These are phyloP conservation scores for Hydropsyche tenuis DNA, from an alignment of 1,140 invertebrate species.

Conservation along the genomic window DNA sequence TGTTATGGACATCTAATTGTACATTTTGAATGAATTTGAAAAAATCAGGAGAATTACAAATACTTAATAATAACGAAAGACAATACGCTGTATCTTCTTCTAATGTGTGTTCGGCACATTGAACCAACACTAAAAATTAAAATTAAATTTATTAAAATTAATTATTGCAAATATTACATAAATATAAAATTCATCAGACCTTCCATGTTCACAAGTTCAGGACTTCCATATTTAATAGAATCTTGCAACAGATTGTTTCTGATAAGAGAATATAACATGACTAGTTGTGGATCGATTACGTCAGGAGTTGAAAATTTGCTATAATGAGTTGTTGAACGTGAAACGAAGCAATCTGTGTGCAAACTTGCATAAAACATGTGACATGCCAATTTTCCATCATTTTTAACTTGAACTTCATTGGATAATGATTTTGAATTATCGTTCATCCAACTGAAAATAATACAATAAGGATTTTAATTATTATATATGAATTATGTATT, in stretches of 20 bases:
- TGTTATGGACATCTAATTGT: conserved; percentile 39
- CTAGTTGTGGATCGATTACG: conserved; percentile 38
- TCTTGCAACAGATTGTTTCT: conserved; percentile 46
- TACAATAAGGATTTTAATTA: background rate
- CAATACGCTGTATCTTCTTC: conserved; percentile 45
- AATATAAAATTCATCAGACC: conserved; percentile 24
- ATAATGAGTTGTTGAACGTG: conserved; percentile 41
- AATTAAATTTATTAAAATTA: background rate
- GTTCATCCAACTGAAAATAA: conserved; percentile 40
- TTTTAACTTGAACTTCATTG: conserved; percentile 32
- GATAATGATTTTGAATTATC: conserved; percentile 30
- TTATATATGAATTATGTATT: too few species aligned
- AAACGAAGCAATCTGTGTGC: conserved; percentile 39
- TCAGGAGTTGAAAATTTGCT: conserved; percentile 43
- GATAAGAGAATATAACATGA: conserved; percentile 42
- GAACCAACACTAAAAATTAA: conserved; percentile 38
- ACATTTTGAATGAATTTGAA: conserved; percentile 34
- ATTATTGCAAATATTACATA: background rate
- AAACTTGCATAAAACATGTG: conserved; percentile 44
- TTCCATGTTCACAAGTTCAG: conserved; percentile 28
- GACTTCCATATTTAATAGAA: conserved; percentile 42
- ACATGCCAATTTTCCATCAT: conserved; percentile 38
- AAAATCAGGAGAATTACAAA: conserved; percentile 22
- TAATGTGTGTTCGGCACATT: conserved; percentile 42
- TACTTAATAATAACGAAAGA: conserved; percentile 42